These are phyloP conservation scores for Thomomys bottae DNA, from an alignment of 2,113 vertebrate genomes.

Conservation along the genomic window DNA sequence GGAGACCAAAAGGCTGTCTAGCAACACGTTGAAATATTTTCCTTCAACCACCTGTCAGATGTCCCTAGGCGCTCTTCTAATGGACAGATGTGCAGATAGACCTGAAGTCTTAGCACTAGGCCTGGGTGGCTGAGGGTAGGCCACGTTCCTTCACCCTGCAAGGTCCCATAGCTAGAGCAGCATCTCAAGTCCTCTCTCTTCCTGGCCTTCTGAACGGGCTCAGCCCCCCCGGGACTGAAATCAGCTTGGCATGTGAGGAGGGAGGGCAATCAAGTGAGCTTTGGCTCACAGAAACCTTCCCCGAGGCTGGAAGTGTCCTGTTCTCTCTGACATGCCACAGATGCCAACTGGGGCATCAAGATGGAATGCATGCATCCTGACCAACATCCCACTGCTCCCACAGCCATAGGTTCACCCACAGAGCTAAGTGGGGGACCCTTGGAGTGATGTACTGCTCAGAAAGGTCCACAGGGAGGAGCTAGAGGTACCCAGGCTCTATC, in stretches of 20 bases:
- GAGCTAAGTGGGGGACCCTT: neutral
- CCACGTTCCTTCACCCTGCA: neutral
- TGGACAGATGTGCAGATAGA: accelerated
- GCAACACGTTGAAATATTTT: neutral
- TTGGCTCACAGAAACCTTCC: neutral
- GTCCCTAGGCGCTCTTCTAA: neutral
- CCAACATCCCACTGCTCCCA: accelerated
- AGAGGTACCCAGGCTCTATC: neutral
- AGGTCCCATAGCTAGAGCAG: neutral
- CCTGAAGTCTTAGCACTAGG: neutral
- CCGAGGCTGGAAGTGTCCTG: neutral
- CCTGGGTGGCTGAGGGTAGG: neutral
- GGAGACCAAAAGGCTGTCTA: neutral
- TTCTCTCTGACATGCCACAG: no score
- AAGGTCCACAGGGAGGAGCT: slow-evolving; percentile 24
- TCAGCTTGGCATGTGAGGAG: neutral
- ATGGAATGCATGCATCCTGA: neutral
- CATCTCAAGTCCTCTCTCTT: neutral
- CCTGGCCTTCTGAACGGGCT: neutral
- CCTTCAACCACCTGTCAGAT: neutral
- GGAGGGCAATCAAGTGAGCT: neutral
- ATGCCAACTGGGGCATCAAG: neutral
- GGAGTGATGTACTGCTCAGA: neutral
- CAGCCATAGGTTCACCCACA: neutral
- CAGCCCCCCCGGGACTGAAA: neutral